A percentile compares a stretch with the other conserved stretches of the same genome.
Evolutionary conservation across 1,140 invertebrate genomes (phyloP).

Genomic region (Neotoxoptera formosana): DNA sequence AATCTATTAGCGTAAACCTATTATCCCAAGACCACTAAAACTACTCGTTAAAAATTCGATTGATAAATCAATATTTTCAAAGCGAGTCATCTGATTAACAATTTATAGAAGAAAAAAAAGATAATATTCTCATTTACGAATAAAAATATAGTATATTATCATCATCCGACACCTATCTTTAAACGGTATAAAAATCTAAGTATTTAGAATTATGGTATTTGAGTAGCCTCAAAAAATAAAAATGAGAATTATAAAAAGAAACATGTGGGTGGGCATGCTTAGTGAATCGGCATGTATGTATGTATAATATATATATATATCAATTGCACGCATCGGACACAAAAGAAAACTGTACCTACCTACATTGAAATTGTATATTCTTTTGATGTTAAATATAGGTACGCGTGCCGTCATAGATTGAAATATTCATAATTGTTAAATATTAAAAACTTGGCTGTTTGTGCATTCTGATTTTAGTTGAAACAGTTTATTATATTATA

Average conservation of each 20-base stretch:
- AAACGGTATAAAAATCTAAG: too few relatives aligned
- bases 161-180: too few relatives aligned
- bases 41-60: too few relatives aligned
- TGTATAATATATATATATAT: neutral
- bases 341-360: neutral
- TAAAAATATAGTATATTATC: too few relatives aligned
- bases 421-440: conserved; percentile 6
- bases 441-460: neutral
- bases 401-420: neutral
- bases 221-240: neutral
- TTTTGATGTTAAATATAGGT: conserved; percentile 3
- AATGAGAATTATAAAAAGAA: neutral
- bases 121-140: too few relatives aligned
- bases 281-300: neutral
- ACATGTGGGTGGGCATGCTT: neutral
- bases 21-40: neutral
- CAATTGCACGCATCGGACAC: neutral
- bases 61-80: too few relatives aligned
- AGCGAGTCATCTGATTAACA: too few relatives aligned
- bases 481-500: neutral
- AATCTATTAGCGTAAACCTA: neutral
- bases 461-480: neutral
- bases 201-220: too few relatives aligned
- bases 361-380: neutral
- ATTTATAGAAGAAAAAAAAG: too few relatives aligned